Evolutionary conservation across 2,113 vertebrate genomes (phyloP).

Genomic region (Trematocara variabile): DNA sequence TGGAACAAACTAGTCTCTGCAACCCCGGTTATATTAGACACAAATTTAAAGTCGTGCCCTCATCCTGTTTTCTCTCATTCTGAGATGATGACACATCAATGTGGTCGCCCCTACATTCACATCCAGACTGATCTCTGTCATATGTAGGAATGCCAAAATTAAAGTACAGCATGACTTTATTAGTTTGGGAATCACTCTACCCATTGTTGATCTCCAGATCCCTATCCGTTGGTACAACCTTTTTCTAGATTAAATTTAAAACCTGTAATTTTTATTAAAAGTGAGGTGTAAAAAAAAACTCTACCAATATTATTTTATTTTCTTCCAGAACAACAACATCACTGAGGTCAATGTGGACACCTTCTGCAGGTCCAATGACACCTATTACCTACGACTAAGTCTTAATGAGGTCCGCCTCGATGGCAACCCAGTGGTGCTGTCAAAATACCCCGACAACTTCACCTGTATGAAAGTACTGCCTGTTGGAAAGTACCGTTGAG

Average conservation of each 20-base stretch:
- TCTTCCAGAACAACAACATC: slow-evolving; percentile 91
- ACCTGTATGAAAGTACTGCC: slow-evolving; percentile 89
- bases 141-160: neutral
- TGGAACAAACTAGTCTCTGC: neutral
- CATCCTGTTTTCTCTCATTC: neutral
- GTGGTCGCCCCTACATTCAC: neutral
- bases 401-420: slow-evolving; percentile 91
- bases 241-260: neutral
- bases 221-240: neutral
- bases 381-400: slow-evolving; percentile 82
- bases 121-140: neutral
- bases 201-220: neutral
- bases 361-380: slow-evolving; percentile 90
- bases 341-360: slow-evolving; percentile 83
- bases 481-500: slow-evolving; percentile 85
- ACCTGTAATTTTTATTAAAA: neutral
- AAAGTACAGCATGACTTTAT: neutral
- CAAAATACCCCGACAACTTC: slow-evolving; percentile 89
- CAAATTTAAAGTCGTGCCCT: neutral
- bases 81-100: neutral
- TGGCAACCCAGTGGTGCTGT: slow-evolving; percentile 87
- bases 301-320: neutral
- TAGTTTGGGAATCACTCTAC: neutral
- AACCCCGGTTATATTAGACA: neutral
- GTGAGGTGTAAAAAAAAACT: neutral